phyloP scores from a whole-genome alignment of 2,888 invertebrate genomes.

The Drosophila macrospina region DNA sequence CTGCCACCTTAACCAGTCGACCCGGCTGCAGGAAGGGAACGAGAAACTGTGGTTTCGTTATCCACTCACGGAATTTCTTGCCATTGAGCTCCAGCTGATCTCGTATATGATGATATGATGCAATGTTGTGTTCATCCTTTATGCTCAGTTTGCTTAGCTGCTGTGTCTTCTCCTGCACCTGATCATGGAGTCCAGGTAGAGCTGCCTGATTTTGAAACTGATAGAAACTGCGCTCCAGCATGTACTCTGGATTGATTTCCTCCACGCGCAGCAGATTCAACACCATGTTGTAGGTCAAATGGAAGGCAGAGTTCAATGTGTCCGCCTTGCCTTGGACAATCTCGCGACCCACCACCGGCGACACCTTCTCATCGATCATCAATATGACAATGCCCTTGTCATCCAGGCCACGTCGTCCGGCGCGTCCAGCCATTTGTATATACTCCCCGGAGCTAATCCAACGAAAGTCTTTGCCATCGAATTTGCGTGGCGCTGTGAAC shows the following conservation, averaged over 20 bases:
- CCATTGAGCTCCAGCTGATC: constrained; percentile 92
- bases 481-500: constrained; percentile 97
- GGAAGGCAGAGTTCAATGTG: constrained; percentile 99
- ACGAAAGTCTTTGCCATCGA: constrained; percentile 97
- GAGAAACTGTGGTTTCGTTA: constrained; percentile 94
- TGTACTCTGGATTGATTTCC: constrained; percentile 99
- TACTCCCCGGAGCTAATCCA: constrained; percentile 99
- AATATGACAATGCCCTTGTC: constrained; percentile 98
- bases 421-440: constrained; percentile 99
- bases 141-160: constrained; percentile 89
- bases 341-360: constrained; percentile 90
- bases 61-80: constrained; percentile 90
- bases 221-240: constrained; percentile 98
- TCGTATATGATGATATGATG: constrained; percentile 93
- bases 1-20: constrained; percentile 95
- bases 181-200: constrained; percentile 94
- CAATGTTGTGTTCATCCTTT: constrained; percentile 90
- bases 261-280: constrained; percentile 97
- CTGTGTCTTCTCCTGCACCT: constrained; percentile 88
- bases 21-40: constrained; percentile 98
- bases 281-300: constrained; percentile 99
- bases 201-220: constrained; percentile 99
- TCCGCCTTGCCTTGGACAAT: constrained; percentile 97
- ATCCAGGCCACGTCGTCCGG: constrained; percentile 98
- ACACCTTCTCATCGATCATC: constrained; percentile 99